phyloP scores from a whole-genome alignment of 2,888 invertebrate species.

The Temnothorax ravouxi region DNA sequence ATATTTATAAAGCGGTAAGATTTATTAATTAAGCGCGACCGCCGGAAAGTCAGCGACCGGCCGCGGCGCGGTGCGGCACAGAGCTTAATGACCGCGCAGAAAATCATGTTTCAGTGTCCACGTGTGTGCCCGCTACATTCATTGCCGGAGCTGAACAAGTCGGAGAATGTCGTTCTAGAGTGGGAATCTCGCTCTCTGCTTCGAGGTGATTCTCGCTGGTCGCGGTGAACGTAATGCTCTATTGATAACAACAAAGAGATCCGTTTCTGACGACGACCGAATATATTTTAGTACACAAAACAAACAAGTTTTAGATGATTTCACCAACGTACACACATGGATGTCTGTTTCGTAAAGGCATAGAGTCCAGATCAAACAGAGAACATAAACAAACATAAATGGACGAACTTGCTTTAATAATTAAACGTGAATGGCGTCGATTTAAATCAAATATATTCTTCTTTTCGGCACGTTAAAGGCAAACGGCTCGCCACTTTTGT shows the following conservation, averaged over 20 bases:
- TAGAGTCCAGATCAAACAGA: not conserved
- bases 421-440: not conserved
- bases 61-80: not conserved
- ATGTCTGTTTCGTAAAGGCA: not conserved
- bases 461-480: not conserved
- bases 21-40: constrained; percentile 64
- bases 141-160: constrained; percentile 51
- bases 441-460: not conserved
- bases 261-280: not conserved
- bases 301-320: not conserved
- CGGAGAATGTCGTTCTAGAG: constrained; percentile 25
- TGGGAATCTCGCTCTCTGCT: constrained; percentile 3
- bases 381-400: not conserved
- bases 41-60: constrained; percentile 66
- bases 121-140: constrained; percentile 39
- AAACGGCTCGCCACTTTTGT: not conserved
- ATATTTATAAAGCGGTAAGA: constrained; percentile 52
- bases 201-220: not conserved
- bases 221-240: not conserved
- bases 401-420: not conserved
- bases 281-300: not conserved
- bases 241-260: not conserved
- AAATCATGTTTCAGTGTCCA: constrained; percentile 56
- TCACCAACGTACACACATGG: not conserved
- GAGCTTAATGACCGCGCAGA: constrained; percentile 55